Evolutionary conservation across 2,888 invertebrate species (phyloP), one percentile per base, ranked within the genome.

Genomic region (Drosophila yooni): DNA sequence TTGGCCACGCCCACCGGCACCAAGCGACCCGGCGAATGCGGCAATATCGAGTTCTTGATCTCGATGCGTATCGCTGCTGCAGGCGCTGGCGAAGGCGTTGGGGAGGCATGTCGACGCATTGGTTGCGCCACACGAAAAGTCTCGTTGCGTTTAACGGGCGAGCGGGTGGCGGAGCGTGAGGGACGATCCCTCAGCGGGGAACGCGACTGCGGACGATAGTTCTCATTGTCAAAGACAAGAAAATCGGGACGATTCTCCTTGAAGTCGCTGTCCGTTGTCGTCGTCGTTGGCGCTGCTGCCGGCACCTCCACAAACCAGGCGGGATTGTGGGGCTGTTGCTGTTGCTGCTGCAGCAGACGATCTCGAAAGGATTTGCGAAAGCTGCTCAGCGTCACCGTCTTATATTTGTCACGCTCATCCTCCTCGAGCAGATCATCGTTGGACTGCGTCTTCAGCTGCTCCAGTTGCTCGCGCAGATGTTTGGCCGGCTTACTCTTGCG

Each of bases 231-330:
- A 56, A 91, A 93, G 27, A 92, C 88, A 21, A 92, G 77, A 21
- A 91, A 83, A 25, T 91, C 92, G 1, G 83, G 78, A 1, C 89
- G 89, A 65, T 89, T 84, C 72, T 91, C 89, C 52, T 90, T 89
- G 21, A 81, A 79, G 1, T 75, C 78, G 8, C 62, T 74, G 4
- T 21, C 31, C 3, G 27, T 8, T 11, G 27, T 18, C 4, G 15
- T 18, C 18, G 38, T 65, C 18, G 60, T 64, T 10, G 36, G 66
- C 4, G 7, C 31, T 0, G 86, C 81, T 36, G 86, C 69, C 4
- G 93, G 92, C 10, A 93, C 93, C 71, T 92, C 92, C 7, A 93
- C 92, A 70, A 93, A 93, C 93, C 93, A 93, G 61, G 93, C 80
- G 34, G 93, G 93, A 87, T 93, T 93, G 54, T 93, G 85, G 0